Evolutionary conservation across 2,888 invertebrate species (phyloP).

Genomic region (Ectemnius lituratus): DNA sequence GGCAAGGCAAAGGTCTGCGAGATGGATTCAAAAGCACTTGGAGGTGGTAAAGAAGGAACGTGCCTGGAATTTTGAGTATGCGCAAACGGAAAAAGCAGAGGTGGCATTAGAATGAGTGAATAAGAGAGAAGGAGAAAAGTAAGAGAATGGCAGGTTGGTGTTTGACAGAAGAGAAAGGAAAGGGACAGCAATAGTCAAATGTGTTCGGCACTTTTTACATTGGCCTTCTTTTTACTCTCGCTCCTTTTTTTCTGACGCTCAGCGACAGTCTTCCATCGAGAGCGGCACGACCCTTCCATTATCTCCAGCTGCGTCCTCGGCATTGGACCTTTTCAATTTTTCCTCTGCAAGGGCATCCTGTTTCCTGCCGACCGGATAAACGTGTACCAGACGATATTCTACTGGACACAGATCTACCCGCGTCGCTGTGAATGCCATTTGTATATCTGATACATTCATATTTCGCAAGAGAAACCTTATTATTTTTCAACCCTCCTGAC

Average conservation of each 20-base stretch:
- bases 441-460: no score
- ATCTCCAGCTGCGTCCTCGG: neutral
- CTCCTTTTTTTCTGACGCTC: neutral
- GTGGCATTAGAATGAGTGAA: conserved; percentile 8
- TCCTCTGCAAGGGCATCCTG: neutral
- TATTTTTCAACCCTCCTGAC: no score
- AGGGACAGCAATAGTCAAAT: no score
- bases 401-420: no score
- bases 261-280: no score
- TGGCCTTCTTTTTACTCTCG: neutral
- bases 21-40: conserved; percentile 64
- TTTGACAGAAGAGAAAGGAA: no score
- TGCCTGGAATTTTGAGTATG: conserved; percentile 56
- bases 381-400: no score
- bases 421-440: no score
- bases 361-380: no score
- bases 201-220: no score
- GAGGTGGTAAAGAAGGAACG: conserved; percentile 44
- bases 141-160: no score
- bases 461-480: no score
- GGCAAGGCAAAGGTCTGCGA: conserved; percentile 8
- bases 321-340: neutral
- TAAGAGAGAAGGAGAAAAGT: neutral
- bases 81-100: conserved; percentile 9
- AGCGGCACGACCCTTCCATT: neutral